Evolutionary conservation across 1,140 invertebrate genomes (phyloP), one percentile per base, ranked within the genome.

Genomic region (Caenorhabditis latens): DNA sequence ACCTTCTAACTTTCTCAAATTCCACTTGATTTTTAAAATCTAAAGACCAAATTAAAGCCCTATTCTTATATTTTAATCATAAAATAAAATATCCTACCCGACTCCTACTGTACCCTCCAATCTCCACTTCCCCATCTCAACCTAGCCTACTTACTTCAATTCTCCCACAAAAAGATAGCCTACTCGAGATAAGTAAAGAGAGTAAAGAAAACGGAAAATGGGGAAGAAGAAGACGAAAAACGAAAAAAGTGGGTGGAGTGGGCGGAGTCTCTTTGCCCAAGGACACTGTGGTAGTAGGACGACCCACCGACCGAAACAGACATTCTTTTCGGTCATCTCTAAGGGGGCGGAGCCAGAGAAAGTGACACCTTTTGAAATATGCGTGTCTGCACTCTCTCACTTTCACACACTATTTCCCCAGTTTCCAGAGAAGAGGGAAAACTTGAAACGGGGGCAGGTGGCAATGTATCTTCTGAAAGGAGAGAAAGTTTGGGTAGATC

Each of bases 211-310:
- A 58, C 6, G 55, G 55, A 58, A 58, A n/a, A 58, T 19, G 11
- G 1, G 55, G n/a, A 8, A 19, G n/a, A 58, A 58, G 13, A n/a
- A 16, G 50, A 53, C 9, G n/a, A 13, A 16, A 16, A 53, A n/a
- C 14, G 19, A n/a, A 58, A n/a, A 58, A 58, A n/a, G 13, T n/a
- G n/a, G n/a, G n/a, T n/a, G n/a, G n/a, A n/a, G n/a, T n/a, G 55
- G 55, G 55, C 55, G 55, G 55, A 58, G 55, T 8, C 55, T 58
- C 50, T 16, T 2, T 58, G 55, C 55, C 55, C 55, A 58, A 58
- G 55, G 55, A 58, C 55, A 19, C n/a, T 58, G 55, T 58, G 55
- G 55, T 58, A 58, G 55, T 58, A 58, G 55, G 55, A 58, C 55
- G 19, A 32, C 32, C 32, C 32, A 32, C 32, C 32, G 19, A 19